These are phyloP conservation scores for Pomacea maculata DNA, from an alignment of 1,140 invertebrate genomes.

Conservation along the genomic window DNA sequence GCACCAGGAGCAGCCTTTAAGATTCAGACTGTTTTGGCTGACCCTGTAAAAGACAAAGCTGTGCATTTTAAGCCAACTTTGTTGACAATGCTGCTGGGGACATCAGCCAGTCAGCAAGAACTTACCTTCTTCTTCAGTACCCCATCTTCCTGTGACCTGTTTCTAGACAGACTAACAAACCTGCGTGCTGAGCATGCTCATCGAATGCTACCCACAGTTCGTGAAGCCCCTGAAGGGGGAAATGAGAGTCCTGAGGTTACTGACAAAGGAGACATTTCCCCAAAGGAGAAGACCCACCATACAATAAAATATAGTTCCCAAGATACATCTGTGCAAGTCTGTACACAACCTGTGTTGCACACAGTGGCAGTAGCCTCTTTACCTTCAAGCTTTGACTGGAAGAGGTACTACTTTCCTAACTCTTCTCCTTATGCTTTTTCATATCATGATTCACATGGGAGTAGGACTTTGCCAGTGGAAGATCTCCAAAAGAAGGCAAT, in stretches of 20 bases:
- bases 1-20: background rate
- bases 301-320: background rate
- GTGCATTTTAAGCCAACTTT: background rate
- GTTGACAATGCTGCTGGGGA: background rate
- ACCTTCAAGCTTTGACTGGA: conserved; percentile 35
- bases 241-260: conserved; percentile 47
- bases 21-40: background rate
- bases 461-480: no score
- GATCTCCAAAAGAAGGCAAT: no score
- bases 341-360: background rate
- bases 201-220: conserved; percentile 46
- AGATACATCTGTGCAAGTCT: background rate
- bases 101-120: background rate
- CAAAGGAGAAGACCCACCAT: background rate
- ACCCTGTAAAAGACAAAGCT: background rate
- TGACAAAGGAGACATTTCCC: conserved; percentile 7
- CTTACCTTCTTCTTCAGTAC: conserved; percentile 39
- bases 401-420: conserved; percentile 24
- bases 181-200: conserved; percentile 54
- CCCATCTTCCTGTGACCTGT: conserved; percentile 43
- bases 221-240: conserved; percentile 58
- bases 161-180: conserved; percentile 52
- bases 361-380: conserved; percentile 17
- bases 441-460: no score
- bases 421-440: no score